phyloP scores from a whole-genome alignment of 2,113 vertebrate genomes.

The Ciconia maguari region DNA sequence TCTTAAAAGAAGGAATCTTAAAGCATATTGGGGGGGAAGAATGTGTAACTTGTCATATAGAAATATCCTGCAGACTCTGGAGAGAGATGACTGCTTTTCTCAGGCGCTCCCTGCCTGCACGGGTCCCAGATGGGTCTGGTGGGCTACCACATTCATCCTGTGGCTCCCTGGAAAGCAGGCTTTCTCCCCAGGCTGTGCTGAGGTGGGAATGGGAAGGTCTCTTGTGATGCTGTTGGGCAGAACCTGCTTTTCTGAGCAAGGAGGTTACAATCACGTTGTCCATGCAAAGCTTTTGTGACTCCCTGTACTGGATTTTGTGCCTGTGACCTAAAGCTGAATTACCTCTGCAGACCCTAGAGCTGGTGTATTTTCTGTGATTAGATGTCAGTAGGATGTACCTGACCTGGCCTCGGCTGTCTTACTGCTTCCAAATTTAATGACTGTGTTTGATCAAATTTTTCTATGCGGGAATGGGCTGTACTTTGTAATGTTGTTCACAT shows the following conservation, averaged over 20 bases:
- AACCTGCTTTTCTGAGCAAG: not conserved
- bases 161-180: not conserved
- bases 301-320: not conserved
- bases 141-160: accelerated
- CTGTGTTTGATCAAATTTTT: not conserved
- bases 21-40: accelerated
- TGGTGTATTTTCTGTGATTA: accelerated
- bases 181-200: not conserved
- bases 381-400: not conserved
- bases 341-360: not conserved
- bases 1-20: not conserved
- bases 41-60: accelerated
- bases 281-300: not conserved
- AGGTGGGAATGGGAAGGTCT: not conserved
- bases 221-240: not conserved
- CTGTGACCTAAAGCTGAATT: not conserved
- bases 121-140: not conserved
- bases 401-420: not conserved
- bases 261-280: accelerated
- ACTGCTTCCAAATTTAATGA: not conserved
- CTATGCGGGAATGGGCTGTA: accelerated
- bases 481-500: accelerated
- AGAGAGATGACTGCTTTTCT: not conserved
- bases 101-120: accelerated
- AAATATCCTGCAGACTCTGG: not conserved